These are phyloP conservation scores for Anastrepha ludens DNA, from an alignment of 1,140 invertebrate species.

Conservation along the genomic window DNA sequence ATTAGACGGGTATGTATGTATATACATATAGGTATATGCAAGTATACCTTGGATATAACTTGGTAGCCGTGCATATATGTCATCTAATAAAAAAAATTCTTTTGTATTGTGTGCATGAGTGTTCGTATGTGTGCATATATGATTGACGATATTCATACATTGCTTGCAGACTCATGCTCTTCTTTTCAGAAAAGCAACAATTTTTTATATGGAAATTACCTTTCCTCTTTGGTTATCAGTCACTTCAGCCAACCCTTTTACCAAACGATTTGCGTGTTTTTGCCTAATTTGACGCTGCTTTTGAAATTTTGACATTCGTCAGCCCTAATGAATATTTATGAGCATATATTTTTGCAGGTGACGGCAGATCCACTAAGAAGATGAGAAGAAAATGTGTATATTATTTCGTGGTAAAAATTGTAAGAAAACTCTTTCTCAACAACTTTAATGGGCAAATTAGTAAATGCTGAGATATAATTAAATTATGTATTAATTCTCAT, in stretches of 20 bases:
- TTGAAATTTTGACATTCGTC: neutral
- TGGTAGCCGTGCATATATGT: neutral
- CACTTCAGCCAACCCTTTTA: slow-evolving; percentile 26
- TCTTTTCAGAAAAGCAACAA: too few relatives aligned
- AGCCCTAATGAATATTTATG: slow-evolving; percentile 14
- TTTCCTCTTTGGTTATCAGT: neutral
- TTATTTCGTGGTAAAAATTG: too few relatives aligned
- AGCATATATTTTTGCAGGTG: neutral
- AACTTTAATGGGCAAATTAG: too few relatives aligned
- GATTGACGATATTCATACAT: slow-evolving; percentile 15
- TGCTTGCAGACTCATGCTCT: neutral
- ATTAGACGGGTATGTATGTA: neutral
- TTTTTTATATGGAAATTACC: too few relatives aligned
- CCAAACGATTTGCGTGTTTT: neutral
- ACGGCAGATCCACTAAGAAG: neutral
- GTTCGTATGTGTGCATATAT: neutral
- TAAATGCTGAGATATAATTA: too few relatives aligned
- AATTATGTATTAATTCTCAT: too few relatives aligned
- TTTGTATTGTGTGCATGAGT: neutral
- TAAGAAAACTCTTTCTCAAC: too few relatives aligned
- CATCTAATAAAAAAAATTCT: neutral
- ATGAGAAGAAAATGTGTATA: too few relatives aligned
- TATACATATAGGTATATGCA: neutral
- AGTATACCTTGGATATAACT: neutral
- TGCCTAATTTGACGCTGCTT: neutral